These are phyloP conservation scores for Rhea americana DNA, from an alignment of 2,113 vertebrate species.

Conservation along the genomic window DNA sequence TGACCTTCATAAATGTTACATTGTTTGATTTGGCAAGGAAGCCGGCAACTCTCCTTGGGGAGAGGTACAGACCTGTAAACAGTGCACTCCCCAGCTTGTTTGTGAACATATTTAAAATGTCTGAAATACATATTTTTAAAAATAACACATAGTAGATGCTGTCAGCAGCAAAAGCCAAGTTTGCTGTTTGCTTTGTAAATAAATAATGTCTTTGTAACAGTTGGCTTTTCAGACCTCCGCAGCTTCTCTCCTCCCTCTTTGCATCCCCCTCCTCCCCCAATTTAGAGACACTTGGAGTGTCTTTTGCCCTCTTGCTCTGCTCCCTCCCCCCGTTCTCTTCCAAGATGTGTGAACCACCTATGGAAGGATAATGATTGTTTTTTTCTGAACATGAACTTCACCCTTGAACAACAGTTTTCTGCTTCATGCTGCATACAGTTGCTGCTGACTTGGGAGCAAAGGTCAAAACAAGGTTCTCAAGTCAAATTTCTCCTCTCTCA, in stretches of 20 bases:
- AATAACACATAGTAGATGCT: slow-evolving; percentile 38
- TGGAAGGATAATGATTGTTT: neutral
- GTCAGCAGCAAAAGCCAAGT: slow-evolving; percentile 18
- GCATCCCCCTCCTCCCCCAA: neutral
- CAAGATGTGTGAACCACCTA: neutral
- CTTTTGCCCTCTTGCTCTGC: neutral
- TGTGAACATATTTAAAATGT: slow-evolving; percentile 35
- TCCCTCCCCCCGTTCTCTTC: neutral
- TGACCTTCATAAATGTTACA: slow-evolving; percentile 40
- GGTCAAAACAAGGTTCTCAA: neutral
- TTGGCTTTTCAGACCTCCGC: slow-evolving; percentile 19
- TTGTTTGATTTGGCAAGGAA: slow-evolving; percentile 66
- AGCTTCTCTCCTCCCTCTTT: neutral
- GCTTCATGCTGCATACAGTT: neutral
- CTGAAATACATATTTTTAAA: slow-evolving; percentile 41
- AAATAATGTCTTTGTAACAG: slow-evolving; percentile 8
- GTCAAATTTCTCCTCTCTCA: neutral
- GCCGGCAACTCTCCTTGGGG: slow-evolving; percentile 28
- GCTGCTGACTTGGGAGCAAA: neutral
- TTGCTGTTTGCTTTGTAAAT: slow-evolving; percentile 51
- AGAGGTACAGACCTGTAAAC: slow-evolving; percentile 36
- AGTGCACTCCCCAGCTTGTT: slow-evolving; percentile 12
- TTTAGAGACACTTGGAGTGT: neutral
- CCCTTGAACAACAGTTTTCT: neutral
- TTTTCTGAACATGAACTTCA: neutral